phyloP scores from a whole-genome alignment of 2,888 invertebrate species.

The Lasius platythorax region DNA sequence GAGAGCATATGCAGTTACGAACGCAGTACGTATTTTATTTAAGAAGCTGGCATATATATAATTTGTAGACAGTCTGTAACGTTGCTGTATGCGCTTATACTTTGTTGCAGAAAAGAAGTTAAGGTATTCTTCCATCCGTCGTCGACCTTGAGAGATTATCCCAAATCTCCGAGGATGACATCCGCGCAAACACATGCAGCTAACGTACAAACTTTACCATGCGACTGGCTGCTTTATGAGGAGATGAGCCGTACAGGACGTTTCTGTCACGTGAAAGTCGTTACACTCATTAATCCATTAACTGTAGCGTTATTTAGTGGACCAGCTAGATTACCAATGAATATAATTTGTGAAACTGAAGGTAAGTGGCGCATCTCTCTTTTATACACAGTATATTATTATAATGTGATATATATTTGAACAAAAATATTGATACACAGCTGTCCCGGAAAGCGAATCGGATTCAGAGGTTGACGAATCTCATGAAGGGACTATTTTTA shows the following conservation, averaged over 20 bases:
- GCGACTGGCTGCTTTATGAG: conserved; percentile 95
- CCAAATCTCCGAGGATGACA: conserved; percentile 80
- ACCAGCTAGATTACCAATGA: conserved; percentile 89
- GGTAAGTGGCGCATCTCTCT: conserved; percentile 74
- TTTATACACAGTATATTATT: background rate
- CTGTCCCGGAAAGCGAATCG: conserved; percentile 83
- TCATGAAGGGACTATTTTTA: conserved; percentile 87
- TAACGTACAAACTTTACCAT: conserved; percentile 87
- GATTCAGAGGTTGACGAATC: conserved; percentile 88
- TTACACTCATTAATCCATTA: conserved; percentile 93
- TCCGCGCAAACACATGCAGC: conserved; percentile 83
- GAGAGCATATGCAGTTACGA: conserved; percentile 88
- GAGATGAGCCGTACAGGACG: conserved; percentile 92
- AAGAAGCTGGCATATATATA: background rate
- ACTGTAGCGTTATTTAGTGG: conserved; percentile 94
- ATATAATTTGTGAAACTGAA: conserved; percentile 85
- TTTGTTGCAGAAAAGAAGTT: conserved; percentile 87
- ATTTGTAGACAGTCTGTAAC: background rate
- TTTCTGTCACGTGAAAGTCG: conserved; percentile 91
- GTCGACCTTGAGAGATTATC: conserved; percentile 87
- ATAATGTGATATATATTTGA: conserved; percentile 2
- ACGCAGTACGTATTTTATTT: conserved; percentile 87
- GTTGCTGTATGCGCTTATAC: background rate
- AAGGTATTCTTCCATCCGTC: conserved; percentile 89
- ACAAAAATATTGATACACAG: conserved; percentile 63